Percentiles rank a stretch among this genome's conserved stretches.
These are phyloP conservation scores for Tricholauxania praeusta DNA, from an alignment of 2,888 invertebrate genomes.

Conservation along the genomic window DNA sequence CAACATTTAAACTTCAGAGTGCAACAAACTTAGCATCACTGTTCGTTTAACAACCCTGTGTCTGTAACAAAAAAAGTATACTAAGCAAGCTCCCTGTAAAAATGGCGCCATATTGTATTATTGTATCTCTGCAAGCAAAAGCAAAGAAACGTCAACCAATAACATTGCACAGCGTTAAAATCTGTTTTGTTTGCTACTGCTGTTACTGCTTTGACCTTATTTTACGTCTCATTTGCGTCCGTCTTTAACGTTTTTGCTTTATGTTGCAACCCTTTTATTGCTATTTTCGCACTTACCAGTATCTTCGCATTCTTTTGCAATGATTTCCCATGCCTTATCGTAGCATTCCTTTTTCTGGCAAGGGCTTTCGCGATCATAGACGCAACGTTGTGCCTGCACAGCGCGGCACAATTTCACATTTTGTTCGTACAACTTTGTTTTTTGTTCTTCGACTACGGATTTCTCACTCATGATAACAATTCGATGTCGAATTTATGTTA, in stretches of 20 bases:
- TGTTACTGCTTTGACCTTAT: not conserved
- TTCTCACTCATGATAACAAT: not conserved
- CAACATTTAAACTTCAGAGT: too few species aligned
- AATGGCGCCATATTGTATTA: not conserved
- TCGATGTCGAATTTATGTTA: not conserved
- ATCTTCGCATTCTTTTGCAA: slow-evolving; percentile 42
- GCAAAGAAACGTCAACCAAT: not conserved
- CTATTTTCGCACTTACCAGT: slow-evolving; percentile 50
- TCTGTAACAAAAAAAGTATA: not conserved
- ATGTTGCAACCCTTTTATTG: not conserved
- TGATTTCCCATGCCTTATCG: slow-evolving; percentile 52
- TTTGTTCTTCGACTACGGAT: not conserved
- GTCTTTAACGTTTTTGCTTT: not conserved
- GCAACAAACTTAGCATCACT: not conserved
- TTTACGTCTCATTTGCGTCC: not conserved
- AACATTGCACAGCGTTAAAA: not conserved
- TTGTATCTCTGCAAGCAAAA: not conserved
- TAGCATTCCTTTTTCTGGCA: slow-evolving; percentile 46
- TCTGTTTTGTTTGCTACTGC: too few species aligned
- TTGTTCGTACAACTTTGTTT: not conserved
- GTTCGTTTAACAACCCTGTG: not conserved
- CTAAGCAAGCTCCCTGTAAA: not conserved
- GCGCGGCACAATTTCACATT: slow-evolving; percentile 53
- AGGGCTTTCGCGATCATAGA: slow-evolving; percentile 54
- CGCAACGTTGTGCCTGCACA: slow-evolving; percentile 48